phyloP scores from a whole-genome alignment of 2,888 invertebrate genomes.

The Sminthurinus aureus region DNA sequence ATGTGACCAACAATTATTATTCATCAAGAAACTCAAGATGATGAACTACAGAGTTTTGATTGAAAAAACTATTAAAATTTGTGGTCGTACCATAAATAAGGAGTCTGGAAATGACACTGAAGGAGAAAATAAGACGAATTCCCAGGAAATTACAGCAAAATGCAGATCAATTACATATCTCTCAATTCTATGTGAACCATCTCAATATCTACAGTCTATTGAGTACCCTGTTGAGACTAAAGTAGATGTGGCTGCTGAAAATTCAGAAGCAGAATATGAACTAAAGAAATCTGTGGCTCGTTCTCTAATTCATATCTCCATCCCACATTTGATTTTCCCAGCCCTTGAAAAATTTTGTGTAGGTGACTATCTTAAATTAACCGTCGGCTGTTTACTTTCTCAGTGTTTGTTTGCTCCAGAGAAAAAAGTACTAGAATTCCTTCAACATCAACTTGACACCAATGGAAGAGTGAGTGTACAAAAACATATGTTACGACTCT shows the following conservation, averaged over 20 bases:
- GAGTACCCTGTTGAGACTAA: constrained; percentile 45
- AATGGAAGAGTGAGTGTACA: constrained; percentile 50
- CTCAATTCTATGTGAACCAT: constrained; percentile 41
- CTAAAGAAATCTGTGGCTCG: constrained; percentile 38
- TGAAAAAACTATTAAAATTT: neutral
- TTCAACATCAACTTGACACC: constrained; percentile 43
- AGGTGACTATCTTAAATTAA: constrained; percentile 54
- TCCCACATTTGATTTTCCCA: constrained; percentile 41
- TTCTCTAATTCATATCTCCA: constrained; percentile 45
- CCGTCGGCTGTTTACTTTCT: constrained; percentile 49
- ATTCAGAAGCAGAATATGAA: constrained; percentile 43
- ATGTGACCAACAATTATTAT: neutral
- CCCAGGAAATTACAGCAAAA: constrained; percentile 28
- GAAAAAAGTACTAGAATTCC: constrained; percentile 43
- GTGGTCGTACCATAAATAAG: neutral
- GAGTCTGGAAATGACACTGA: no score
- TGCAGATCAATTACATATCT: constrained; percentile 46
- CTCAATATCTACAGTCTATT: constrained; percentile 23
- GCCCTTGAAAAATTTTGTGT: constrained; percentile 48
- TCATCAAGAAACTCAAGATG: neutral
- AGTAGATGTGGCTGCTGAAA: constrained; percentile 45
- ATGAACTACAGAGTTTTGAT: neutral
- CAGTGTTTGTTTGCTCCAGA: constrained; percentile 43
- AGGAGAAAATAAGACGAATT: neutral
- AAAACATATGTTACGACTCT: constrained; percentile 52